Base-by-base conservation (phyloP, 2,113 vertebrate genomes). In the Climacteris rufus region DNA sequence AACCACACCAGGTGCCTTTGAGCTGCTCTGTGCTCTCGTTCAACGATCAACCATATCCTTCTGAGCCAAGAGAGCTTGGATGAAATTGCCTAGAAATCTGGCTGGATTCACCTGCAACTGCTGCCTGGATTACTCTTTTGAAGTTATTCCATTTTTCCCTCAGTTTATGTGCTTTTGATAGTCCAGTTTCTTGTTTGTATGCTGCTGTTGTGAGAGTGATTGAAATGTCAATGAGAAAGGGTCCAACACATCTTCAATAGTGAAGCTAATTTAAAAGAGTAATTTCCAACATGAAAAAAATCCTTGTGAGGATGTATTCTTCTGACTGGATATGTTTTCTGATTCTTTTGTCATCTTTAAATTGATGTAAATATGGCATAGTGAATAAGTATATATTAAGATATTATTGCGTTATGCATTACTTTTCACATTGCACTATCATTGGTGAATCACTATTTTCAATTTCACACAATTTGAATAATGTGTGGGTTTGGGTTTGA, bases 171-270 rank as follows among this genome's bases (percentile, higher is more conserved):
- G 15, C 24, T 23, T 89, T 19, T 93, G 42, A 82, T 24, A 65
- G 13, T 90, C 59, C 92, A 76, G 13, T 14, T 92, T 94, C 71
- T 94, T 93, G 64, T 49, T 83, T 91, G 4, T 83, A 91, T 47
- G 22, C 28, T 77, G 42, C 57, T 64, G 24, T 40, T 63, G 33
- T 24, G 54, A 30, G 68, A 45, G 70, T 90, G 64, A 93, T 81
- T 91, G 82, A 93, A 95, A 96, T 89, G 61, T 17, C 96, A 93
- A 72, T 81, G 47, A 92, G 57, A 85, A 94, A 37, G 13, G 76
- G 78, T 18, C 14, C 24, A 70, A 90, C 53, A 86, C n/a, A 60
- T 70, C 90, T 85, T 95, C 45, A 76, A 9, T 47, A 80, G 17
- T 50, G 69, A 94, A 75, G 13, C 27, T 95, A 92, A 89, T 74